phyloP scores from a whole-genome alignment of 2,888 invertebrate genomes.

The Neoitamus cyanurus region DNA sequence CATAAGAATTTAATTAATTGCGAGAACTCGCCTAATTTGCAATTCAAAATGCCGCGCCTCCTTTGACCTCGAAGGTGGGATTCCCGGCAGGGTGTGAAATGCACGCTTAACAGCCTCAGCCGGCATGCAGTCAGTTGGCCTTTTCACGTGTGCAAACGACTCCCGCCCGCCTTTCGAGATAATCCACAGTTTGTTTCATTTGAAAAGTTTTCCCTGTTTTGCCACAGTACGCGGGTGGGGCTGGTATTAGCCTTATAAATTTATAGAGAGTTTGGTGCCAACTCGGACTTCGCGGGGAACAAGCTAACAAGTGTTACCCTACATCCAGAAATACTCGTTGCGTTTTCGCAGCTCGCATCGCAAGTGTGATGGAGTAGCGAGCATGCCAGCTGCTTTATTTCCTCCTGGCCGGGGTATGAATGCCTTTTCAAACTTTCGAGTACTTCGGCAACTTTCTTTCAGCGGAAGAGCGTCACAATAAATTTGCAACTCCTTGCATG shows the following conservation, averaged over 20 bases:
- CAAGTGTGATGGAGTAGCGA: neutral
- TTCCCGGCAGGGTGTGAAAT: neutral
- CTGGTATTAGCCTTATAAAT: neutral
- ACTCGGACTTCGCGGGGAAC: neutral
- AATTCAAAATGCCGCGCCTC: slow-evolving; percentile 18
- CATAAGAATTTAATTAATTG: slow-evolving; percentile 37
- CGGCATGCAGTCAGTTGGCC: neutral
- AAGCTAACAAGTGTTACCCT: neutral
- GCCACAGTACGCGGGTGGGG: neutral
- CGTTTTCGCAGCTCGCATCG: neutral
- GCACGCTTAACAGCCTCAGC: neutral
- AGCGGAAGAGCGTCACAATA: neutral
- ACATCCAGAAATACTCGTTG: neutral
- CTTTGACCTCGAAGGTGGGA: slow-evolving; percentile 15
- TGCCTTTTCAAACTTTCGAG: neutral
- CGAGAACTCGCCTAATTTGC: slow-evolving; percentile 28
- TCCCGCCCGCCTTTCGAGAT: neutral
- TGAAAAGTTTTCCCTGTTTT: neutral
- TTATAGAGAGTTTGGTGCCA: neutral
- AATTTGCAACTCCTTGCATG: neutral
- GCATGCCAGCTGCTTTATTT: neutral
- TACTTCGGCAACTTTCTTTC: neutral
- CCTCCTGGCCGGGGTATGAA: neutral
- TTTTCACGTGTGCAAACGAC: neutral
- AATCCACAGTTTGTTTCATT: neutral